Conservation (phyloP, 1,140 invertebrate genomes). For the Apolygus lucorum region DNA sequence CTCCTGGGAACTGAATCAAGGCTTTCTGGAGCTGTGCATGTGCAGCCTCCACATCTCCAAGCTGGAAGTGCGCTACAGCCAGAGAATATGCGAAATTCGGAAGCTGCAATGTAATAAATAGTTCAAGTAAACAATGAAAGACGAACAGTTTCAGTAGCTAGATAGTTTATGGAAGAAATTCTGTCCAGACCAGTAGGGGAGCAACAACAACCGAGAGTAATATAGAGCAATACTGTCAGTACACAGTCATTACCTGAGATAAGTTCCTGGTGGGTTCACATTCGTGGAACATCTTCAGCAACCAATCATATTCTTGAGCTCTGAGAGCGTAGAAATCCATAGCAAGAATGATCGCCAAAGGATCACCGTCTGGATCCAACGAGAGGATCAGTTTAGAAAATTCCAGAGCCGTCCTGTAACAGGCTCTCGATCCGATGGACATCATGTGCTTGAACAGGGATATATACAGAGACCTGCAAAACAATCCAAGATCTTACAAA, state of each 20-base stretch:
- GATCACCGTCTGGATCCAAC: slow-evolving; percentile 75
- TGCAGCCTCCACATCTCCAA: slow-evolving; percentile 44
- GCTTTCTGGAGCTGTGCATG: slow-evolving; percentile 62
- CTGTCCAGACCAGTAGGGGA: no score
- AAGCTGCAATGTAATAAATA: slow-evolving; percentile 45
- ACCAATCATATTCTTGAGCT: slow-evolving; percentile 72
- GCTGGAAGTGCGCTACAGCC: slow-evolving; percentile 64
- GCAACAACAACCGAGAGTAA: no score
- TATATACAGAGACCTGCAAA: slow-evolving; percentile 65
- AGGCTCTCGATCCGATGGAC: slow-evolving; percentile 69
- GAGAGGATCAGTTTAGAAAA: slow-evolving; percentile 66
- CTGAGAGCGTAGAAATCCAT: slow-evolving; percentile 83
- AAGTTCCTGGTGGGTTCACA: slow-evolving; percentile 61
- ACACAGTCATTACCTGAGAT: slow-evolving; percentile 40
- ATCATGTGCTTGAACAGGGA: slow-evolving; percentile 76
- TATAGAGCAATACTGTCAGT: no score
- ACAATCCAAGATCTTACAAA: no score
- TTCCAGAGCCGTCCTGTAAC: slow-evolving; percentile 71
- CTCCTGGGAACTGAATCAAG: slow-evolving; percentile 73
- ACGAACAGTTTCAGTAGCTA: no score
- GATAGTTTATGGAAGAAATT: no score
- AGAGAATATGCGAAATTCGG: slow-evolving; percentile 83
- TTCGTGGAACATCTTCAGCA: slow-evolving; percentile 59
- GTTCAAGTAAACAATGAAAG: not conserved
- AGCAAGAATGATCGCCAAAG: slow-evolving; percentile 66